phyloP scores from a whole-genome alignment of 2,888 invertebrate genomes.

The Heliconius ismenius region DNA sequence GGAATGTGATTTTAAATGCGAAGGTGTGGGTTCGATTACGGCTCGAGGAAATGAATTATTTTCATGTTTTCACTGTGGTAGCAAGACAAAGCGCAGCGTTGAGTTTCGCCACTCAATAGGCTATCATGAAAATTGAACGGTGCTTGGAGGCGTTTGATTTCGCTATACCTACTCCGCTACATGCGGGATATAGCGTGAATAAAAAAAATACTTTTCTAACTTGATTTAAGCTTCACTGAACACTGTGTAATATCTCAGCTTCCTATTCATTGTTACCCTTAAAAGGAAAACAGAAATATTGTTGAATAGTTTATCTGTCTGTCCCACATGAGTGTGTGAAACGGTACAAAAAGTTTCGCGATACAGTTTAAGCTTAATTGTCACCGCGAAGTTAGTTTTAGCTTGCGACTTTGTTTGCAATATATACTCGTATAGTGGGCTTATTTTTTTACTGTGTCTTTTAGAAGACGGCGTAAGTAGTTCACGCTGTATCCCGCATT shows the following conservation, averaged over 20 bases:
- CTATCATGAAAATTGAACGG: too few relatives aligned
- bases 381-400: background rate
- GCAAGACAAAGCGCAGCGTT: background rate
- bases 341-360: conserved; percentile 12
- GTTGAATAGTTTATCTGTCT: conserved; percentile 13
- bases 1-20: background rate
- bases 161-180: too few relatives aligned
- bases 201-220: background rate
- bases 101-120: background rate
- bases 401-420: background rate
- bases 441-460: background rate
- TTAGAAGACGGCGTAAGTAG: too few relatives aligned
- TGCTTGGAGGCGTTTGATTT: too few relatives aligned
- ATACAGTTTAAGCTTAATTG: conserved; percentile 6
- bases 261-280: conserved; percentile 1
- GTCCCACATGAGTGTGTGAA: conserved; percentile 13
- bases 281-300: background rate
- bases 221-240: conserved; percentile 5
- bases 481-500: background rate
- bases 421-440: background rate
- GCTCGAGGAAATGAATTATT: too few relatives aligned
- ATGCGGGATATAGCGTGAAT: background rate
- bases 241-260: background rate
- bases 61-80: too few relatives aligned
- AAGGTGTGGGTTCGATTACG: background rate